Percentiles rank a stretch among this genome's conserved stretches.
These are phyloP conservation scores for Sinopyrophorus schimmeli DNA, from an alignment of 2,888 invertebrate genomes.

Conservation along the genomic window DNA sequence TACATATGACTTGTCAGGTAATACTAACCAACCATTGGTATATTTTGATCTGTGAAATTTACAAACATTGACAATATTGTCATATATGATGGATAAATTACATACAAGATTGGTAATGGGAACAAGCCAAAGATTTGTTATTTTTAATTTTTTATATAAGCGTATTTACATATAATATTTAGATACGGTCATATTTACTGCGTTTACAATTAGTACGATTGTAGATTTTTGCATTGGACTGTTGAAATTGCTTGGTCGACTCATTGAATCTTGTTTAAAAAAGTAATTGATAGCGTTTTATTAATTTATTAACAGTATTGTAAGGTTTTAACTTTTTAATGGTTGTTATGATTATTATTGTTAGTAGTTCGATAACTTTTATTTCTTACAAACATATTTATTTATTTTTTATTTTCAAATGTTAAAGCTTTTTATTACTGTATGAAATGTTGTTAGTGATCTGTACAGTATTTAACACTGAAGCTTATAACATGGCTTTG, in stretches of 20 bases:
- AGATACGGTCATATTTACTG: conserved; percentile 48
- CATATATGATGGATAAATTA: conserved; percentile 42
- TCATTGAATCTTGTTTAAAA: conserved; percentile 19
- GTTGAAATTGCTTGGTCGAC: conserved; percentile 32
- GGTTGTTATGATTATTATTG: conserved; percentile 15
- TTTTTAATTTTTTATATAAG: conserved; percentile 62
- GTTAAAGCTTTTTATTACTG: conserved; percentile 16
- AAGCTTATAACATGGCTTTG: conserved; percentile 16
- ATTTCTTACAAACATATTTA: conserved; percentile 12
- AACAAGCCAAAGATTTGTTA: conserved; percentile 85
- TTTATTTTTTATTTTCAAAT: conserved; percentile 19
- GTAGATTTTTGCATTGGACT: conserved; percentile 32
- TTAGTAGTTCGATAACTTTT: conserved; percentile 7
- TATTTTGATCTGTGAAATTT: conserved; percentile 44
- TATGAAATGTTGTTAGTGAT: conserved; percentile 20
- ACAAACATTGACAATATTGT: conserved; percentile 48
- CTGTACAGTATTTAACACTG: conserved; percentile 18
- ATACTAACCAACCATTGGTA: conserved; percentile 34
- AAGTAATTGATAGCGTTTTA: conserved; percentile 6
- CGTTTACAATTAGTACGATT: conserved; percentile 25
- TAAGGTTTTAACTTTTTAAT: conserved; percentile 15
- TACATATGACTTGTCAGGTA: conserved; percentile 50
- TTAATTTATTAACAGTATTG: conserved; percentile 16
- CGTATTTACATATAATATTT: conserved; percentile 53
- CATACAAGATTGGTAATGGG: conserved; percentile 70